Evolutionary conservation across 2,113 vertebrate species (phyloP).

Genomic region (Talpa occidentalis): DNA sequence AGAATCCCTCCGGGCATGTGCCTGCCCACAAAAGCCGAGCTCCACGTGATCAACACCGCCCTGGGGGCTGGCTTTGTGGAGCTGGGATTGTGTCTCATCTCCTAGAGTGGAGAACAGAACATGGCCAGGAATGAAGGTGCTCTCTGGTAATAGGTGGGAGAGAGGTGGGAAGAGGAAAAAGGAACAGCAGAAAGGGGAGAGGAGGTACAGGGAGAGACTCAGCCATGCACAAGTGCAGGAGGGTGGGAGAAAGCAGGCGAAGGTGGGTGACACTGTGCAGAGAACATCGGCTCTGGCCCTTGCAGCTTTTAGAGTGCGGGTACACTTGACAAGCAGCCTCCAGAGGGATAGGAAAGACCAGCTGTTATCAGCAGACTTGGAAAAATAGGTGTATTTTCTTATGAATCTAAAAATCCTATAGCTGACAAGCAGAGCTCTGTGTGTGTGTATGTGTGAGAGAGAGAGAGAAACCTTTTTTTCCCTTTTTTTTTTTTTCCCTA

Average conservation of each 20-base stretch:
- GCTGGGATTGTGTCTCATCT: background rate
- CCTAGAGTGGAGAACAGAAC: background rate
- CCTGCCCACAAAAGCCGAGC: background rate
- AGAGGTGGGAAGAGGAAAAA: no score
- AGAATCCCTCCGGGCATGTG: background rate
- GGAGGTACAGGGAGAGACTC: background rate
- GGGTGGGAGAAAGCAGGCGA: background rate
- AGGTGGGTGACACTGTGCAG: rapidly evolving
- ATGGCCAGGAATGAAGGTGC: background rate
- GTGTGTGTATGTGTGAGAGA: background rate
- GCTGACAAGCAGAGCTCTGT: background rate
- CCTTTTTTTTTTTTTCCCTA: background rate
- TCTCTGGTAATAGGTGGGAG: background rate
- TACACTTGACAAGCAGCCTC: background rate
- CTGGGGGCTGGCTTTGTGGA: background rate
- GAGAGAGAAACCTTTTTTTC: background rate
- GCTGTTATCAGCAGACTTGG: background rate
- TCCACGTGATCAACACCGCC: rapidly evolving
- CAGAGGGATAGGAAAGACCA: background rate
- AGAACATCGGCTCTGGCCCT: background rate
- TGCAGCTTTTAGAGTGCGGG: rapidly evolving
- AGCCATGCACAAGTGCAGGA: rapidly evolving
- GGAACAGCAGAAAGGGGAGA: background rate
- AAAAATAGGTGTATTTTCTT: background rate
- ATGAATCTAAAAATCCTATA: background rate